Base-by-base conservation (phyloP, 2,888 invertebrate genomes). In the Gastrophysa polygoni region DNA sequence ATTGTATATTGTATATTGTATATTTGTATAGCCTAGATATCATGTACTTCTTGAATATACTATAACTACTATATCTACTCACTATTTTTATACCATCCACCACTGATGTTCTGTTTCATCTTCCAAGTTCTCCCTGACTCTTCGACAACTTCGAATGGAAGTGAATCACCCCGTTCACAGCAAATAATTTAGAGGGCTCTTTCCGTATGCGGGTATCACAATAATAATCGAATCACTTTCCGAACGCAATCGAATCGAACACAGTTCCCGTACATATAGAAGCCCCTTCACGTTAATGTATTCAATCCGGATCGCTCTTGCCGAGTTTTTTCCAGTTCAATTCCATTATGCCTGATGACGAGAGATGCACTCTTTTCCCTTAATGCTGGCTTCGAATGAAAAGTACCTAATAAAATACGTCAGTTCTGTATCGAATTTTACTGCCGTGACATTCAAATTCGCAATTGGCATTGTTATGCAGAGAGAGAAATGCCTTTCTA, bases 341-440 rank as follows among this genome's bases (percentile, higher is more conserved):
- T 63, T 63, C 59, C 63, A 63, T 63, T 63, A 63, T 59, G 59
- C 49, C 46, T 47, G 43, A 38, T 38, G 47, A 50, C 56, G 52
- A 55, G 63, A 56, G 63, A 63, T 63, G 63, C 63, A 63, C 63
- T 63, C 50, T 55, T 18, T 50, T 29, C 47, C 24, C 47, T 29
- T 21, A 14, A 2, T 14, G 4, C n/a, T 6, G 38, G 38, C 51
- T 32, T 43, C 24, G 28, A 46, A 61, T 46, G 51, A 44, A 44
- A 63, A 63, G 63, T 59, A 51, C 50, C 59, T 34, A 50, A 63
- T 59, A 56, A 56, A 63, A 63, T 59, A 56, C 63, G 48, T 54
- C 63, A 63, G 59, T 59, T 59, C 51, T 59, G 55, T 63, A 59
- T 63, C 59, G 63, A 63, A 59, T 63, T 63, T 63, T 59, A 52